Base-by-base conservation (phyloP, 2,888 invertebrate genomes). In the Epistrophe eligans region DNA sequence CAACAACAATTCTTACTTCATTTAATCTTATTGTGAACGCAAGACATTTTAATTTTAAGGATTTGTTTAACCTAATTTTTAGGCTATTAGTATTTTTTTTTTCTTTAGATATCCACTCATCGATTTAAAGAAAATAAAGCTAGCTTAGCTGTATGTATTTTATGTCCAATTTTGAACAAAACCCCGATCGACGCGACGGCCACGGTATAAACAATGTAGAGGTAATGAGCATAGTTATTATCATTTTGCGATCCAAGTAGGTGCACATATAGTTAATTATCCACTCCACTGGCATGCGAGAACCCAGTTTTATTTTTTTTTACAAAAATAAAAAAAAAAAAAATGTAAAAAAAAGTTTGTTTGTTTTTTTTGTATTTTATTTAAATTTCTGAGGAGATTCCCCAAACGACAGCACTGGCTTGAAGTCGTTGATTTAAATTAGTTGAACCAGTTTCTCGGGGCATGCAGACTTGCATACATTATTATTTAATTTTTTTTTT, bases 391-490 rank as follows among this genome's bases (percentile, higher is more conserved):
- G 0, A 40, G 62, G 45, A 64, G 45, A 45, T 45, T 38, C 57
- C 57, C 50, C 55, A 24, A 35, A 57, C 66, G 67, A 67, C 67
- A 67, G 50, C 67, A 57, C 66, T 76, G 67, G 19, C 57, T 64
- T 52, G 19, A 43, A 52, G 55, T 35, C 45, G 55, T 19, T 13
- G 24, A 58, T 50, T 70, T 40, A 77, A 66, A 67, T 67, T 58
- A 70, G 67, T 77, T 67, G 67, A 77, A 77, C 77, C 58, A 67
- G 77, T 77, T 77, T 58, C 58, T n/a, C 38, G 45, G 67, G 35
- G 10, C 67, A 67, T 48, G 58, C 58, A 58, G 67, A 67, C 77
- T 57, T 76, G 66, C 76, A 81, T 64, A 55, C 74, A 80, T 62
- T 79, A 72, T 67, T 67, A 72, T 67, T 74, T 60, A 60, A 50